Conservation (phyloP, 2,113 vertebrate species). For the Crocuta crocuta region DNA sequence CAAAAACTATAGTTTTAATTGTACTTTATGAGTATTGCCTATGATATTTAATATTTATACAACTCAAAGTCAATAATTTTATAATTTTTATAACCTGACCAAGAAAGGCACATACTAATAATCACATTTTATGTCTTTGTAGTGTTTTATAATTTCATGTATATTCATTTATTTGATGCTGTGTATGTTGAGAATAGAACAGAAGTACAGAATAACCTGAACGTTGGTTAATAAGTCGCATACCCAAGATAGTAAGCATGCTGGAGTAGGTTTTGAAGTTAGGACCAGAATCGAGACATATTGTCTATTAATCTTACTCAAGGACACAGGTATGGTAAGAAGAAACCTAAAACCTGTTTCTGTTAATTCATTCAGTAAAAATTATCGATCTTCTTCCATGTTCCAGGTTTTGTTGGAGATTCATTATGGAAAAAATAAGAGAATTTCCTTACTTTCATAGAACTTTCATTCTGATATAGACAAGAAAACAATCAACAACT, state of each 20-base stretch:
- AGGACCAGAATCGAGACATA: background rate
- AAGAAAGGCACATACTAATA: background rate
- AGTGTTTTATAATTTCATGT: background rate
- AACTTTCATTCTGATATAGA: background rate
- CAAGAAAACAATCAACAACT: background rate
- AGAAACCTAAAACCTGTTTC: background rate
- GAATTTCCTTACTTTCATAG: background rate
- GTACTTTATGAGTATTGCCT: background rate
- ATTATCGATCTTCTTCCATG: background rate
- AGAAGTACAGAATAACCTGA: background rate
- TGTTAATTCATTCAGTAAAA: background rate
- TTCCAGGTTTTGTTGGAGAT: background rate
- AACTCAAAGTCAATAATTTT: background rate
- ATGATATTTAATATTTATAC: background rate
- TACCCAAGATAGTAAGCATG: background rate
- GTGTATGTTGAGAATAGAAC: background rate
- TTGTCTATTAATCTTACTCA: background rate
- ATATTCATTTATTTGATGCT: background rate
- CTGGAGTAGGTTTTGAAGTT: background rate
- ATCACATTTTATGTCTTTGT: background rate
- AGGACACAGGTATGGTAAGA: background rate
- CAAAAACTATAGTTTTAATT: background rate
- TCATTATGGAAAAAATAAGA: background rate
- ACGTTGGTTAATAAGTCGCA: background rate
- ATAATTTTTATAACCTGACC: background rate